phyloP scores from a whole-genome alignment of 2,113 vertebrate species.

The Xenus cinereus region DNA sequence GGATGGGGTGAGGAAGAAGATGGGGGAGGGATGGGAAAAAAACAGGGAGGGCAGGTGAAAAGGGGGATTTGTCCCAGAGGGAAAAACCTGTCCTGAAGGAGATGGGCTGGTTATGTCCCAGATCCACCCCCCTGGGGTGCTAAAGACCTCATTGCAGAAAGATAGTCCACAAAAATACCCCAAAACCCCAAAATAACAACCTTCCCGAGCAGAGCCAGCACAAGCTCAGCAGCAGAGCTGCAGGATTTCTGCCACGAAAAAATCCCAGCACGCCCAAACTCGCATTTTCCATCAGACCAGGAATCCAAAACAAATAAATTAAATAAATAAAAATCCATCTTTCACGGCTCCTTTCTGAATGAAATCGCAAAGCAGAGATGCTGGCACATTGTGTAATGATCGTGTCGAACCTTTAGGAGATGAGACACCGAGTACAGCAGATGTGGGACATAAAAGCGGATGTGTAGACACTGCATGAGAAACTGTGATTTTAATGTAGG shows the following conservation, averaged over 20 bases:
- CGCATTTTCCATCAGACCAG: not conserved
- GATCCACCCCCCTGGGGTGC: not conserved
- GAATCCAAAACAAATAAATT: not conserved
- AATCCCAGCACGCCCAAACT: not conserved
- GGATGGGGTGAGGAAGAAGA: not conserved
- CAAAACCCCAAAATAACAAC: not conserved
- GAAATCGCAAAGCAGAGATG: not conserved
- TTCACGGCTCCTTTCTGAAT: not conserved
- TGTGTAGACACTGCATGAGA: not conserved
- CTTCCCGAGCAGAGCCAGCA: not conserved
- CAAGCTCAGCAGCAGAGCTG: not conserved
- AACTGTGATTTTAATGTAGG: not conserved
- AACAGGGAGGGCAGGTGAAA: not conserved
- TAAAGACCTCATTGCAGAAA: not conserved
- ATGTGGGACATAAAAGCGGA: not conserved
- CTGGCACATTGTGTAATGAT: not conserved
- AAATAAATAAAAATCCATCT: not conserved
- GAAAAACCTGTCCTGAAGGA: not conserved
- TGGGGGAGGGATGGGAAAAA: not conserved
- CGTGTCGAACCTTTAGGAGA: not conserved
- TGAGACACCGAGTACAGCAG: not conserved
- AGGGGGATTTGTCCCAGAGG: not conserved
- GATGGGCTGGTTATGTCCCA: not conserved
- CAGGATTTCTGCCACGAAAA: not conserved
- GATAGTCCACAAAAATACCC: not conserved